phyloP scores from a whole-genome alignment of 2,797 vertebrate genomes.

The Pampus argenteus region DNA sequence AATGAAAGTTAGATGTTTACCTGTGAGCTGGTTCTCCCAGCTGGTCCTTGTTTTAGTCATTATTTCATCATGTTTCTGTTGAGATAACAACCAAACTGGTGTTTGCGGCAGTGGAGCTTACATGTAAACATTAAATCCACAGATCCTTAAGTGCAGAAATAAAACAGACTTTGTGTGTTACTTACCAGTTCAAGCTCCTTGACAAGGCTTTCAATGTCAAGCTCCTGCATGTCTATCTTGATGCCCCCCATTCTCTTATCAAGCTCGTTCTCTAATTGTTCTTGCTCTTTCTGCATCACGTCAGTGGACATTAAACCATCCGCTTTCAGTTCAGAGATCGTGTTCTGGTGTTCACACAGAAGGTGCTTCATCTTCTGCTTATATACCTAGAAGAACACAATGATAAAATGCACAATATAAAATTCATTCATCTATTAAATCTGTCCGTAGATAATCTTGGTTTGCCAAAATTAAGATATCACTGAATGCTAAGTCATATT shows the following conservation, averaged over 20 bases:
- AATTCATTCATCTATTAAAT: not conserved
- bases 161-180: constrained; percentile 13
- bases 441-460: not conserved
- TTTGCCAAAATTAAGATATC: not conserved
- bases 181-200: constrained; percentile 89
- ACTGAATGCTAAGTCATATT: too few relatives aligned
- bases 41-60: constrained; percentile 76
- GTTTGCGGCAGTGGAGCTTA: not conserved
- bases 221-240: constrained; percentile 82
- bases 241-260: constrained; percentile 76
- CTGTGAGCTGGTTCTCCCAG: constrained; percentile 87
- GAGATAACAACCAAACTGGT: constrained; percentile 23
- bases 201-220: constrained; percentile 81
- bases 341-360: constrained; percentile 93
- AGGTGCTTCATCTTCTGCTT: constrained; percentile 97
- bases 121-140: not conserved
- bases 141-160: too few relatives aligned
- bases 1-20: constrained; percentile 73
- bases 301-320: constrained; percentile 79
- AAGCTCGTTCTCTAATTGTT: constrained; percentile 81
- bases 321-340: constrained; percentile 85
- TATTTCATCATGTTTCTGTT: constrained; percentile 90
- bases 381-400: constrained; percentile 86
- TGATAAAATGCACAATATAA: not conserved
- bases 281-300: constrained; percentile 85